Conservation (phyloP, 2,113 vertebrate genomes). For the Gasterosteus aculeatus region DNA sequence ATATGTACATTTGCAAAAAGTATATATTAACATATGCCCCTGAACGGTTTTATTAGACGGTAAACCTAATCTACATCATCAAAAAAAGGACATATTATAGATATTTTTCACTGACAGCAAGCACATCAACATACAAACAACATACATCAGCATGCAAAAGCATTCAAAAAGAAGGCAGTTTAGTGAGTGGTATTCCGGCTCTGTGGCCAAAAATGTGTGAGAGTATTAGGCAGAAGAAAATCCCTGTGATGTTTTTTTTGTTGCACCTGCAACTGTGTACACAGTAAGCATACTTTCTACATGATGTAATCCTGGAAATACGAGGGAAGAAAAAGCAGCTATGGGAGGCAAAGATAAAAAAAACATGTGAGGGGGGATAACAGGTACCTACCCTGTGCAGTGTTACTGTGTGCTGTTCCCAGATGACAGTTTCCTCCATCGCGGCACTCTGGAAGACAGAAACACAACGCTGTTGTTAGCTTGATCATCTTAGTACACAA, state of each 20-base stretch:
- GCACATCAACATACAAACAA: no score
- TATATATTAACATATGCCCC: no score
- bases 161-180: no score
- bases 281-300: constrained; percentile 16
- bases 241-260: constrained; percentile 12
- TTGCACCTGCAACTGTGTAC: constrained; percentile 24
- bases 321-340: constrained; percentile 10
- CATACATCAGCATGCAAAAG: no score
- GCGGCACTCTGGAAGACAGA: constrained; percentile 87
- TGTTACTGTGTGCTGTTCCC: constrained; percentile 99
- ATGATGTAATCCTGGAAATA: constrained; percentile 17
- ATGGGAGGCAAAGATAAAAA: constrained; percentile 6
- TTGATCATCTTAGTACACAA: background rate
- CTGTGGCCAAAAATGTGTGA: background rate
- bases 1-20: background rate
- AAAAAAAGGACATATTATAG: background rate
- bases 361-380: constrained; percentile 45
- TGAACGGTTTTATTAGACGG: no score
- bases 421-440: constrained; percentile 99
- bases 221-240: constrained; percentile 15
- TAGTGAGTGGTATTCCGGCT: background rate
- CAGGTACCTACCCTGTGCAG: constrained; percentile 94
- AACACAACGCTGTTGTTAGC: constrained; percentile 4
- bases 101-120: background rate
- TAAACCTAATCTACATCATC: no score